Evolutionary conservation across 2,797 vertebrate species (phyloP).

Genomic region (Melanotaenia trifasciata): DNA sequence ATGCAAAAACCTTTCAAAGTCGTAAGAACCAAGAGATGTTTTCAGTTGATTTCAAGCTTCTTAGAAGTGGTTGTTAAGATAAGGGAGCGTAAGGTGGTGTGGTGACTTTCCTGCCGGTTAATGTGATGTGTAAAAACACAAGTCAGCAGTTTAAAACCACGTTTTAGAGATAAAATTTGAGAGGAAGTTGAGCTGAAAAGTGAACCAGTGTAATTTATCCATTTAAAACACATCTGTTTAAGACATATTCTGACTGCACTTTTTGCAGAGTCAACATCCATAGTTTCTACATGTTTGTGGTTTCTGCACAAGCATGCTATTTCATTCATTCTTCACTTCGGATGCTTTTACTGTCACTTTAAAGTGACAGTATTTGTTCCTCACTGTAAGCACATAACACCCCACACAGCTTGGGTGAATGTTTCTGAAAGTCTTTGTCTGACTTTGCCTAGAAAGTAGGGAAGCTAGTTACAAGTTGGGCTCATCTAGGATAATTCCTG

Average conservation of each 20-base stretch:
- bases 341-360: not conserved
- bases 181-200: not conserved
- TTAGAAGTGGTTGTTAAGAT: not conserved
- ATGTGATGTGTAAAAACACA: too few species aligned
- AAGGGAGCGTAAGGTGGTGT: not conserved
- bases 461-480: not conserved
- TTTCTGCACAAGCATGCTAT: not conserved
- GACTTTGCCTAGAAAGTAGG: not conserved
- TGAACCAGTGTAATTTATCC: too few species aligned
- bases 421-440: not conserved
- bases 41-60: not conserved
- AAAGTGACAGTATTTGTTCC: not conserved
- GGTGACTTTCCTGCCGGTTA: not conserved
- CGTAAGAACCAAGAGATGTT: not conserved
- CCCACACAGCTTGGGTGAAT: not conserved
- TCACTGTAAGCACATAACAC: not conserved
- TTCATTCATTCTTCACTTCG: not conserved
- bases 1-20: not conserved
- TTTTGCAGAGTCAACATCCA: not conserved
- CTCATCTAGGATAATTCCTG: not conserved
- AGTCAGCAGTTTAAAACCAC: not conserved
- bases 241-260: not conserved
- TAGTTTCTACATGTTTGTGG: not conserved
- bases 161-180: not conserved
- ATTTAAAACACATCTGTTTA: not conserved